Evolutionary conservation across 2,113 vertebrate genomes (phyloP), one percentile per base, ranked within the genome.

Genomic region (Potamarius usumacintae): DNA sequence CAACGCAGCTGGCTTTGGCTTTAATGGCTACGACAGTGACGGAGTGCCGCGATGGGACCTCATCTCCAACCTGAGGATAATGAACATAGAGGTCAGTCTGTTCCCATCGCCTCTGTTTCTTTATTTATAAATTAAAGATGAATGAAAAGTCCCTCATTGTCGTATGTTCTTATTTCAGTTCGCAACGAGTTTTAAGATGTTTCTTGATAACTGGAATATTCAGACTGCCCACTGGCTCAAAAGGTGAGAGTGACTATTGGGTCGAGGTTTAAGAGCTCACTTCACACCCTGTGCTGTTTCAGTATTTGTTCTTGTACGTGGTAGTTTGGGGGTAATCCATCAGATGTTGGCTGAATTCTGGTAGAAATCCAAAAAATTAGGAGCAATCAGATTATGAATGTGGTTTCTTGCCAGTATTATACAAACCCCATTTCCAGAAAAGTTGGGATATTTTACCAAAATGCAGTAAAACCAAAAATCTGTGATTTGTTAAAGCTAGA

Each of bases 191-290:
- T 98, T 98, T 94, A 99, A 99, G 93, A 96, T 98, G 94, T 98
- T 98, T 93, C 96, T 99, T 30, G 97, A 99, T 94, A 98, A 98
- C 87, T 99, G 97, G 97, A 99, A 99, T 93, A 98, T 98, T 88
- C 97, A 99, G 93, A 99, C 97, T 63, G 97, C 96, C 60, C 96
- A 97, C 83, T 98, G 97, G 97, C 97, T 99, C 71, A 99, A 99
- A 95, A 97, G 97, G 97, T 98, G 95, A 90, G 82, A 67, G 53
- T 42, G 67, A n/a, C 48, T 22, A 62, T 30, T 69, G 17, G 18
- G 22, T n/a, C 4, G 10, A 55, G 65, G n/a, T 53, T 34, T 8
- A 22, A 30, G 9, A 12, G n/a, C 4, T 71, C 25, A 22, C 17
- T 30, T 84, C 27, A 22, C 6, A 50, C 25, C 80, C 20, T 5